These are phyloP conservation scores for Champsocephalus esox DNA, from an alignment of 2,797 vertebrate genomes.

Conservation along the genomic window DNA sequence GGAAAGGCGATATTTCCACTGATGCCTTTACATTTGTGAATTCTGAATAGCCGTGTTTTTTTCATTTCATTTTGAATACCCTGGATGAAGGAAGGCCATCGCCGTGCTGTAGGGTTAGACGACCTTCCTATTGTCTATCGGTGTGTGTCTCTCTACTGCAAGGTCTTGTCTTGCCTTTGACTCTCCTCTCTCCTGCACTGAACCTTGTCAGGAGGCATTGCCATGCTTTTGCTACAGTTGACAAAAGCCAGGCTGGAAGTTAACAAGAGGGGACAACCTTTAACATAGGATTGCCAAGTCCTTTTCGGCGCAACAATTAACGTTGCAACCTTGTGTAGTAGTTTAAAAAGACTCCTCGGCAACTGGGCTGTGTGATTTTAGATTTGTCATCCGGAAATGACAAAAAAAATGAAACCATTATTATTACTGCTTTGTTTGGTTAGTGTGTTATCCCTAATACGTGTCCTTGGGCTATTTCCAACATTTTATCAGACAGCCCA, in stretches of 20 bases:
- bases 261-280: constrained; percentile 75
- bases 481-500: constrained; percentile 47
- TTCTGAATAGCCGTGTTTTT: constrained; percentile 53
- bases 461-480: constrained; percentile 42
- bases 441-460: constrained; percentile 16
- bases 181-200: constrained; percentile 52
- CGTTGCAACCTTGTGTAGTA: constrained; percentile 77
- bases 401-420: constrained; percentile 27
- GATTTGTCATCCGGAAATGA: constrained; percentile 35
- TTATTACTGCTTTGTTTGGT: constrained; percentile 55
- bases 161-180: constrained; percentile 69
- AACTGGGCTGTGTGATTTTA: constrained; percentile 50
- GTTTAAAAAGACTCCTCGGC: constrained; percentile 63
- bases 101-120: constrained; percentile 58
- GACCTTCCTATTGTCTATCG: constrained; percentile 77
- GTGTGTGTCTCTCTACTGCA: constrained; percentile 57
- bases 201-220: constrained; percentile 74
- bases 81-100: constrained; percentile 69
- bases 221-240: constrained; percentile 52
- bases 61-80: constrained; percentile 60
- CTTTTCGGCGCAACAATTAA: constrained; percentile 75
- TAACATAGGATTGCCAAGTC: constrained; percentile 66
- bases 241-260: constrained; percentile 81
- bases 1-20: constrained; percentile 24
- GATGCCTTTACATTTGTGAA: constrained; percentile 57